Evolutionary conservation across 2,888 invertebrate species (phyloP).

Genomic region (Lissonota sp.): DNA sequence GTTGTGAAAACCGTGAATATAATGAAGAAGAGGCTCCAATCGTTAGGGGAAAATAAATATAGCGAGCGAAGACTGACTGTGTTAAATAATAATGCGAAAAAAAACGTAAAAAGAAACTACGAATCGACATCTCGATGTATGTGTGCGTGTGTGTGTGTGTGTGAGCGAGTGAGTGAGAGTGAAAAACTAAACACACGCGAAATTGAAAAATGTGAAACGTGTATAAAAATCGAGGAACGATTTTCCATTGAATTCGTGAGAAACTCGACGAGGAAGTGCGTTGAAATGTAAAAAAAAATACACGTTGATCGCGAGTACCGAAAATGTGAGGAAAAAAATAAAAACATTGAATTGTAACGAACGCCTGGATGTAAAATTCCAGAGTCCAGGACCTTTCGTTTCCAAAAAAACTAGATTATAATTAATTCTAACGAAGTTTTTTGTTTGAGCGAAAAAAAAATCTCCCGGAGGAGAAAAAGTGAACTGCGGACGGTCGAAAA

Average conservation of each 20-base stretch:
- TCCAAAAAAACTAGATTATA: neutral
- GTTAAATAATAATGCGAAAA: conserved; percentile 57
- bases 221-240: conserved; percentile 48
- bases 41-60: too few species aligned
- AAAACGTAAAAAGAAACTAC: conserved; percentile 39
- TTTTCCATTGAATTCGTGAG: conserved; percentile 44
- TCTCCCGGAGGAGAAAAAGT: neutral
- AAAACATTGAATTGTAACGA: neutral
- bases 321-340: conserved; percentile 2
- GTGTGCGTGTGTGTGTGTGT: conserved; percentile 21
- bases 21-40: too few species aligned
- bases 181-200: neutral
- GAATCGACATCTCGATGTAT: conserved; percentile 30
- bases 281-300: neutral
- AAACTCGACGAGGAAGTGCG: conserved; percentile 18
- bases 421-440: neutral
- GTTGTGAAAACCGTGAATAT: too few species aligned
- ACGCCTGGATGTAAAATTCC: neutral
- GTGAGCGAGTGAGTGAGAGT: conserved; percentile 32
- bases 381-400: conserved; percentile 14
- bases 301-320: neutral
- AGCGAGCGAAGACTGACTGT: conserved; percentile 78
- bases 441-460: neutral
- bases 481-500: neutral
- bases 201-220: conserved; percentile 20